Conservation (phyloP, 2,888 invertebrate species). For the Liodrosophila aerea region DNA sequence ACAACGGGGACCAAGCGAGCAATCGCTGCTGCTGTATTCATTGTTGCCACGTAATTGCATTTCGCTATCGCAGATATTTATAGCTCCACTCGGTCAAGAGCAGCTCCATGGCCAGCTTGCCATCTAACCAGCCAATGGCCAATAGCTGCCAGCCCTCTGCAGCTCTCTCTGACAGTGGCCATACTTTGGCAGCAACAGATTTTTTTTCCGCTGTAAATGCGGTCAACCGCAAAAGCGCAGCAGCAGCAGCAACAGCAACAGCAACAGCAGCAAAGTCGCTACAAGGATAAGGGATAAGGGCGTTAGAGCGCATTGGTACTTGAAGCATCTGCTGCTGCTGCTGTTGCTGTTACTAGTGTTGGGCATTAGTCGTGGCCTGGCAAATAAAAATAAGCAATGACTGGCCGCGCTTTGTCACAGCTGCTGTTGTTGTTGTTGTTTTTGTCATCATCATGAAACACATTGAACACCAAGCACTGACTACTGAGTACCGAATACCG, state of each 20-base stretch:
- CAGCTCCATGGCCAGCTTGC: conserved; percentile 34
- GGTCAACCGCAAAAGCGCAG: conserved; percentile 80
- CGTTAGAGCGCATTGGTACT: conserved; percentile 63
- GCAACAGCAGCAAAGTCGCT: conserved; percentile 57
- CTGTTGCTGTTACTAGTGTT: conserved; percentile 34
- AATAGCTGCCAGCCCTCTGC: conserved; percentile 5
- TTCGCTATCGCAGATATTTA: conserved; percentile 82
- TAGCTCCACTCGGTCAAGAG: conserved; percentile 81
- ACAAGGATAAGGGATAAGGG: conserved; percentile 75
- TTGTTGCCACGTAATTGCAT: conserved; percentile 82
- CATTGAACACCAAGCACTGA: conserved; percentile 60
- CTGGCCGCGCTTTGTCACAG: conserved; percentile 50
- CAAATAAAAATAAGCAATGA: conserved; percentile 76
- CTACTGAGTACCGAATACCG: conserved; percentile 16
- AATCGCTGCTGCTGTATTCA: conserved; percentile 78
- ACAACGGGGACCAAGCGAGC: conserved; percentile 56
- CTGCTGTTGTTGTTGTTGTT: conserved; percentile 7
- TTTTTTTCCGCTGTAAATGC: conserved; percentile 77
- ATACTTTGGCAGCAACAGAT: conserved; percentile 77
- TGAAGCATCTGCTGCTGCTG: conserved; percentile 25
- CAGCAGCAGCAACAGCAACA: conserved; percentile 19
- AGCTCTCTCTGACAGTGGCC: conserved; percentile 33
- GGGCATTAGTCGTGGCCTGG: conserved; percentile 70
- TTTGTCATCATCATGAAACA: conserved; percentile 56
- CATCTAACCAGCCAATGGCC: conserved; percentile 14